Evolutionary conservation across 2,113 vertebrate genomes (phyloP).

Genomic region (Hemiscyllium ocellatum): DNA sequence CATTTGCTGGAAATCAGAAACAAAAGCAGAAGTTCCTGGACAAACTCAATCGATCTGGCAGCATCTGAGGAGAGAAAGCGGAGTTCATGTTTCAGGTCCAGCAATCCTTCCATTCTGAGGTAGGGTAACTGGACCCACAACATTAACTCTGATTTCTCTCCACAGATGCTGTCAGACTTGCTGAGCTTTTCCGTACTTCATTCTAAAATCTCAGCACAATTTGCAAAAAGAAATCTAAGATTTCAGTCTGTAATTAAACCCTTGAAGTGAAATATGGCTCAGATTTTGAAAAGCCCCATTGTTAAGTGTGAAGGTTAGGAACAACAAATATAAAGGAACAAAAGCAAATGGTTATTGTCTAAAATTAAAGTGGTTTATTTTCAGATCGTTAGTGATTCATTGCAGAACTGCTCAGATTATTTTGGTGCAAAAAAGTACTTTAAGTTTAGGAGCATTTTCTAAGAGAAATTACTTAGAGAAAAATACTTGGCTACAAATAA

Average conservation of each 20-base stretch:
- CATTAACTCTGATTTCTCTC: too few species aligned
- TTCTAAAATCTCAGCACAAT: background rate
- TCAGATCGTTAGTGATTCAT: background rate
- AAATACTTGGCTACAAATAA: background rate
- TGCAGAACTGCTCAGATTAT: background rate
- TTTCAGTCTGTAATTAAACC: background rate
- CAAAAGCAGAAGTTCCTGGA: too few species aligned
- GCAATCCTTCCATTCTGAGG: too few species aligned
- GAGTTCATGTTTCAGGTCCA: too few species aligned
- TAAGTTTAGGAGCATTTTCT: background rate
- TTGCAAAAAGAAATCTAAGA: background rate
- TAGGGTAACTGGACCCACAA: too few species aligned
- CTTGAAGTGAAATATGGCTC: background rate
- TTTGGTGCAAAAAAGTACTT: background rate
- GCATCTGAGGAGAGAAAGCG: too few species aligned
- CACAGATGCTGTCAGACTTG: too few species aligned
- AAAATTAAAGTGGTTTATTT: conserved; percentile 6
- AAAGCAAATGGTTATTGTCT: background rate
- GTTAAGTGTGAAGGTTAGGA: background rate
- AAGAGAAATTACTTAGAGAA: background rate
- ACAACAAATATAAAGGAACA: background rate
- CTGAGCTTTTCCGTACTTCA: too few species aligned
- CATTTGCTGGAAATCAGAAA: too few species aligned
- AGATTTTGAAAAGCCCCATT: background rate
- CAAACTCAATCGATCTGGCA: too few species aligned